These are phyloP conservation scores for Drosophila bipectinata DNA, from an alignment of 1,140 invertebrate species.

Conservation along the genomic window DNA sequence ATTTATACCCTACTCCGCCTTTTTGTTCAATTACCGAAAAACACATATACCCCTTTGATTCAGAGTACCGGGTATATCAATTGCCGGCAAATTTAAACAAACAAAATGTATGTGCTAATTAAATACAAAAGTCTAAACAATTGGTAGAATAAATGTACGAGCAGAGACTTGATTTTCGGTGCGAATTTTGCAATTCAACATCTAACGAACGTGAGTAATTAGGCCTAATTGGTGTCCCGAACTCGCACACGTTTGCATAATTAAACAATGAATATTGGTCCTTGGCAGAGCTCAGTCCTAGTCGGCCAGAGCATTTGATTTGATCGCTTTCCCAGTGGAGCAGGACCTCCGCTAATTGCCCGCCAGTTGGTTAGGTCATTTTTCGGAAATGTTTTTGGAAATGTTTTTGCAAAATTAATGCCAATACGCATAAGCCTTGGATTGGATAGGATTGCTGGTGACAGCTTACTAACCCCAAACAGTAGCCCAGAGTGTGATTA, in stretches of 20 bases:
- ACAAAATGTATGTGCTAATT: slow-evolving; percentile 20
- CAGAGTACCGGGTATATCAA: slow-evolving; percentile 13
- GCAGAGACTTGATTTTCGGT: neutral
- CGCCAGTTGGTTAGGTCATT: neutral
- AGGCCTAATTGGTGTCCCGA: slow-evolving; percentile 36
- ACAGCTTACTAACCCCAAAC: neutral
- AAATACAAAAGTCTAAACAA: neutral
- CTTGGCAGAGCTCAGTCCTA: neutral
- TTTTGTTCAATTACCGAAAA: too few species aligned
- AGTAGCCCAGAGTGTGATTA: slow-evolving; percentile 1
- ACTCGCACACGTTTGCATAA: slow-evolving; percentile 40
- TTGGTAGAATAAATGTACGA: too few species aligned
- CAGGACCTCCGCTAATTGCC: neutral
- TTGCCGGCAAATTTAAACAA: slow-evolving; percentile 18
- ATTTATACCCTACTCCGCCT: too few species aligned
- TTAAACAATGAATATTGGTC: slow-evolving; percentile 43
- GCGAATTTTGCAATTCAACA: slow-evolving; percentile 11
- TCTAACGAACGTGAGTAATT: slow-evolving; percentile 51
- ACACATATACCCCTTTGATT: neutral
- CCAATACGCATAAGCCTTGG: too few species aligned
- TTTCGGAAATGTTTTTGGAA: neutral
- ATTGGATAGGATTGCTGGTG: neutral
- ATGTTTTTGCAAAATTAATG: neutral
- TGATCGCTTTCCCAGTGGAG: neutral
- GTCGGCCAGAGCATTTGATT: neutral